These are phyloP conservation scores for Orientallactaga bullata DNA, from an alignment of 2,113 vertebrate species.

Conservation along the genomic window DNA sequence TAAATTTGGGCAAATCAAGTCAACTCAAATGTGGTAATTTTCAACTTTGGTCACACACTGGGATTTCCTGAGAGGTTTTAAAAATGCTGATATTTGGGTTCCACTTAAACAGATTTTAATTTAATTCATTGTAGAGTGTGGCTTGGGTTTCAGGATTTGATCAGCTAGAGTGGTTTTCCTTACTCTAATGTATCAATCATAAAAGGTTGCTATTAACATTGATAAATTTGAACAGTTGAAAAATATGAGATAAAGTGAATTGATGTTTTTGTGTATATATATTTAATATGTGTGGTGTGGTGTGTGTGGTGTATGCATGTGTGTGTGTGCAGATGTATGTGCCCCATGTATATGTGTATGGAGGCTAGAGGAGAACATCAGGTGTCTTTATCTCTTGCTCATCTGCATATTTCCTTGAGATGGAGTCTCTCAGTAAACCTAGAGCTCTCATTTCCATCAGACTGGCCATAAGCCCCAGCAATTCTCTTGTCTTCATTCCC, in stretches of 20 bases:
- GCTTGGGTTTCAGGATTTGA: neutral
- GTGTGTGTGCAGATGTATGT: no score
- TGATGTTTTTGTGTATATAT: neutral
- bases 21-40: neutral
- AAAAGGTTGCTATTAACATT: slow-evolving; percentile 15
- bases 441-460: no score
- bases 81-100: neutral
- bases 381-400: no score
- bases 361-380: no score
- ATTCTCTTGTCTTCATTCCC: no score
- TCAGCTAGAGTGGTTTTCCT: neutral
- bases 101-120: slow-evolving; percentile 38
- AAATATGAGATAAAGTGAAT: slow-evolving; percentile 8
- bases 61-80: neutral
- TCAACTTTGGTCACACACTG: neutral
- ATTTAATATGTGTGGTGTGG: no score
- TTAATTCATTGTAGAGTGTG: slow-evolving; percentile 1
- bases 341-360: no score
- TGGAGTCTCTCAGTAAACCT: no score
- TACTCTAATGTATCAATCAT: neutral
- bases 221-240: neutral
- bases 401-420: no score
- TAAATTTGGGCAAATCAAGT: neutral
- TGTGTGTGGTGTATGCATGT: no score
- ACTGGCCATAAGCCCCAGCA: no score